Evolutionary conservation across 2,797 vertebrate species (phyloP).

Genomic region (Chelon labrosus): DNA sequence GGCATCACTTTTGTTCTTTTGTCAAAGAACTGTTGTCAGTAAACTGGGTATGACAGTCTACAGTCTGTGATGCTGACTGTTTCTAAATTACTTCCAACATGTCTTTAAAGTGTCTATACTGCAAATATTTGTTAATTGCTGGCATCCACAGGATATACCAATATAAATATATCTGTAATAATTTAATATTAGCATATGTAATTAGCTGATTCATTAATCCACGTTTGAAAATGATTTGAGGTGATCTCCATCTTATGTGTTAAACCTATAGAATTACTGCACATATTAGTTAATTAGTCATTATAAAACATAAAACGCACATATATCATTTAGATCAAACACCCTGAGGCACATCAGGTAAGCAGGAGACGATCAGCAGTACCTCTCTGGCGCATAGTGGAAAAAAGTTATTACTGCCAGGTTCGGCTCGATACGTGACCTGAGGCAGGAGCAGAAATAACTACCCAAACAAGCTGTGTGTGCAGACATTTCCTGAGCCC

Average conservation of each 20-base stretch:
- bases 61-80: too few species aligned
- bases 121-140: too few species aligned
- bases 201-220: neutral
- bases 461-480: slow-evolving; percentile 56
- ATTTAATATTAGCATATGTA: neutral
- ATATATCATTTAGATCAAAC: slow-evolving; percentile 2
- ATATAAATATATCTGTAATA: neutral
- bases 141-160: too few species aligned
- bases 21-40: too few species aligned
- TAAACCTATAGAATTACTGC: neutral
- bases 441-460: slow-evolving; percentile 67
- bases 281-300: too few species aligned
- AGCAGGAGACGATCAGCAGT: slow-evolving; percentile 35
- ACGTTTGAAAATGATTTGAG: too few species aligned
- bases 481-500: slow-evolving; percentile 52
- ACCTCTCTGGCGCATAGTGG: slow-evolving; percentile 35
- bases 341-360: slow-evolving; percentile 8
- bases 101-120: too few species aligned
- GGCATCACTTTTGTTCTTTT: too few species aligned
- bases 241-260: too few species aligned
- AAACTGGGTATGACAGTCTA: too few species aligned
- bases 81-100: too few species aligned
- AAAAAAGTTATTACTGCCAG: slow-evolving; percentile 59
- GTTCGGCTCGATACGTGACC: slow-evolving; percentile 69
- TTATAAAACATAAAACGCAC: too few species aligned